Evolutionary conservation across 2,797 vertebrate genomes (phyloP), one percentile per base, ranked within the genome.

Genomic region (Rhinatrema bivittatum): DNA sequence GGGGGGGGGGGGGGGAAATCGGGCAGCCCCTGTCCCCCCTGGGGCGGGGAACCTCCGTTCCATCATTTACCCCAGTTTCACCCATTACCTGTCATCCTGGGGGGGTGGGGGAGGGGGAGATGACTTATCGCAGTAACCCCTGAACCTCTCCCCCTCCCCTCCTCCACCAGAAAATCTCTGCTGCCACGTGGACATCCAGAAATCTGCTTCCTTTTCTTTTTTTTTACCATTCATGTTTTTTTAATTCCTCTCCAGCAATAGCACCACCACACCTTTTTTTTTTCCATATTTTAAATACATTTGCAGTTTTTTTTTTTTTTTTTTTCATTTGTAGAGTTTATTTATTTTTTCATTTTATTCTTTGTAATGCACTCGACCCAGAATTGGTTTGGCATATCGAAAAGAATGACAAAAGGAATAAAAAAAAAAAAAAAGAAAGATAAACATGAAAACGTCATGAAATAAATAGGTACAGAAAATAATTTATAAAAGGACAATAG

Each of bases 321-420:
- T 59, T 24, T 53, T 66, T 72, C 68, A 42, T 68, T 60, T 72
- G 66, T 67, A 70, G 72, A 56, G 34, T 65, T 67, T 58, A 61
- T 52, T 60, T 68, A 56, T 67, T 32, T 42, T 68, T 74, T 61
- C 59, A 66, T 62, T 75, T 53, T 42, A 44, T 44, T 51, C 39
- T 44, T 42, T 72, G 72, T 72, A 72, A 75, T 72, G 69, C 72
- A 75, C 72, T 75, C 72, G 72, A 75, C 72, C 72, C 72, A 75
- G 75, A 72, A 72, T 75, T 75, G 72, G 72, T 75, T 75, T 75
- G 72, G 69, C 72, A 70, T 72, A 70, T 68, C 53, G 72, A 74
- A 72, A 64, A 67, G 61, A 53, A 34, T 50, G 35, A 29, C 30
- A 34, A 27, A 47, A 55, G 44, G 17, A 23, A 36, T 40, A 9